Evolutionary conservation across 2,797 vertebrate species (phyloP), one percentile per base, ranked within the genome.

Genomic region (Rhynchonycteris naso): DNA sequence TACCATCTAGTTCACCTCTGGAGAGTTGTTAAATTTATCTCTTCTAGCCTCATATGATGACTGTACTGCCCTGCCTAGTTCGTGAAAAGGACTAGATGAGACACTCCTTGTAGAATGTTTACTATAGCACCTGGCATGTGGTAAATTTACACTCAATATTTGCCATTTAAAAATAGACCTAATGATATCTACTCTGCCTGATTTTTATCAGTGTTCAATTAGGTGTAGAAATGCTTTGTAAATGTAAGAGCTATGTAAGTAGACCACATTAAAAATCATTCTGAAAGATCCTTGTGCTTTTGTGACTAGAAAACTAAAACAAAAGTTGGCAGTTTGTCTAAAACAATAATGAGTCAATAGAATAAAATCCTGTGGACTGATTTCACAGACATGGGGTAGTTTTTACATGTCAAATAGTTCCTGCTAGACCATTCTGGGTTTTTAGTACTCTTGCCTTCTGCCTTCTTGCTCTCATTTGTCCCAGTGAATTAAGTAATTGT

Each of bases 251-350:
- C 63, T 76, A 3, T 85, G 4, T 81, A 88, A 88, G 52, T 90
- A 88, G 85, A 92, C 78, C n/a, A 35, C 33, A 82, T 63, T 92
- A 54, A 82, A 66, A 87, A 82, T 93, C 28, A 63, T 83, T 90
- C 59, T 88, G 24, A 87, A 84, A 69, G 54, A 87, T 78, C 26
- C 12, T 88, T 81, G 54, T 86, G 28, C 38, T 95, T 87, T 91
- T 94, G n/a, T 91, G 28, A 87, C 43, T 94, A 69, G 58, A 95
- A 96, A 87, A 76, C 63, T 75, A 81, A 95, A 96, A 90, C 38
- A 38, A 58, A 95, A 86, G 50, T 80, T 90, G 87, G 78, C 71
- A 79, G 43, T 93, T 95, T 95, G 69, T 95, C 74, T 78, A 86
- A 88, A 95, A 82, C 82, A 86, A 87, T 88, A 78, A 63, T 84